Conservation (phyloP, 1,140 invertebrate species). For the Eufriesea mexicana region DNA sequence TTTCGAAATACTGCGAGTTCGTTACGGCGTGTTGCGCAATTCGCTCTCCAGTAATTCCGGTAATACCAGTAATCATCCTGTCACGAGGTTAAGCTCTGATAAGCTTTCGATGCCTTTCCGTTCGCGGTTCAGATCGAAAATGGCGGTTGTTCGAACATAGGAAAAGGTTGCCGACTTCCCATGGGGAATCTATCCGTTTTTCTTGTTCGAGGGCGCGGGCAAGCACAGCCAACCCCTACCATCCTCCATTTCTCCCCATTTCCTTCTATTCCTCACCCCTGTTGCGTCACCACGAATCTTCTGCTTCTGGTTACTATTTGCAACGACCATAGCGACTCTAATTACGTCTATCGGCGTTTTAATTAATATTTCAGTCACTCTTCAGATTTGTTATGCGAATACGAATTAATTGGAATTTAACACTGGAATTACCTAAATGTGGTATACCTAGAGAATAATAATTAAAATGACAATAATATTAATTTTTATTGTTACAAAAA, state of each 20-base stretch:
- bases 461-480: no score
- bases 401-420: no score
- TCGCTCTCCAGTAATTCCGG: constrained; percentile 77
- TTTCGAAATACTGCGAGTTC: constrained; percentile 77
- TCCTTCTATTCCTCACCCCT: background rate
- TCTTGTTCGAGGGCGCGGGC: constrained; percentile 46
- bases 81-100: constrained; percentile 78
- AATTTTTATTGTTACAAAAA: no score
- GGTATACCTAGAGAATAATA: no score
- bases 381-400: no score
- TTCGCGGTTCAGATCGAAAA: constrained; percentile 49
- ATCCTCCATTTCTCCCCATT: background rate
- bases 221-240: background rate
- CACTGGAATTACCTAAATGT: no score
- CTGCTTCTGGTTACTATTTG: no score
- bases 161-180: constrained; percentile 74
- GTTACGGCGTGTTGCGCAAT: constrained; percentile 73
- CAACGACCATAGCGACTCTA: no score
- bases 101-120: constrained; percentile 74
- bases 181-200: constrained; percentile 80
- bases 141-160: constrained; percentile 33
- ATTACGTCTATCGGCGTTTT: no score
- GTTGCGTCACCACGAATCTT: no score
- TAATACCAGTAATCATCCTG: constrained; percentile 81
- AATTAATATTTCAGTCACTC: no score